phyloP scores from a whole-genome alignment of 2,113 vertebrate genomes.

The Eubucco bourcierii region DNA sequence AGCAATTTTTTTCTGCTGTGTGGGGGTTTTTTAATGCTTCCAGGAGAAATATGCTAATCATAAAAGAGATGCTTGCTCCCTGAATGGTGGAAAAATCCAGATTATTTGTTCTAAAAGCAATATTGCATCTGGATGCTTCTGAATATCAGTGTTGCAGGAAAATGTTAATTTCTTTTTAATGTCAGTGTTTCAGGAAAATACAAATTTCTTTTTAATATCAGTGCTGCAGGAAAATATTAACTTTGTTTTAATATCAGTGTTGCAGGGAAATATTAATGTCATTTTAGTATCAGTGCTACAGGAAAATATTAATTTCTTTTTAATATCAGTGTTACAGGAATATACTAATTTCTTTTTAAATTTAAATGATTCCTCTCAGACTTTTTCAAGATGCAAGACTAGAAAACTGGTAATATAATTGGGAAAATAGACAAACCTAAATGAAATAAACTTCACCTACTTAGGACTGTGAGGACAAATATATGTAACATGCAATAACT shows the following conservation, averaged over 20 bases:
- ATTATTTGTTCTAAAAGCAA: slow-evolving; percentile 37
- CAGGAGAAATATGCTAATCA: slow-evolving; percentile 57
- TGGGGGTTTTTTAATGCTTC: not conserved
- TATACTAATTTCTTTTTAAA: not conserved
- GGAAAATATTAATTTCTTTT: not conserved
- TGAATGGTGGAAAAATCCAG: slow-evolving; percentile 40
- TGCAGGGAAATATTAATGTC: not conserved
- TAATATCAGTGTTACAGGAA: not conserved
- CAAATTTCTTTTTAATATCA: not conserved
- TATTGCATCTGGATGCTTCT: slow-evolving; percentile 18
- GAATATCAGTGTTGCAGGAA: not conserved
- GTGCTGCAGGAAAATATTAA: not conserved
- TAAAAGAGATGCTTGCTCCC: slow-evolving; percentile 56
- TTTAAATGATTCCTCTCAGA: slow-evolving; percentile 24
- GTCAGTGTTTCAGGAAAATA: not conserved
- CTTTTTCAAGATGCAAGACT: not conserved
- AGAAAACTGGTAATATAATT: slow-evolving; percentile 16
- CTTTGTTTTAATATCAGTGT: not conserved
- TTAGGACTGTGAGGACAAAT: not conserved
- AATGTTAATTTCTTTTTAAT: not conserved
- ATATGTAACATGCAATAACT: not conserved
- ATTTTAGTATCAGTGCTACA: not conserved
- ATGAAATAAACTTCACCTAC: slow-evolving; percentile 48
- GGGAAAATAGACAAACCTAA: slow-evolving; percentile 30
- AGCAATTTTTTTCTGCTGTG: not conserved